Base-by-base conservation (phyloP, 2,888 invertebrate species). In the Rhingia campestris region DNA sequence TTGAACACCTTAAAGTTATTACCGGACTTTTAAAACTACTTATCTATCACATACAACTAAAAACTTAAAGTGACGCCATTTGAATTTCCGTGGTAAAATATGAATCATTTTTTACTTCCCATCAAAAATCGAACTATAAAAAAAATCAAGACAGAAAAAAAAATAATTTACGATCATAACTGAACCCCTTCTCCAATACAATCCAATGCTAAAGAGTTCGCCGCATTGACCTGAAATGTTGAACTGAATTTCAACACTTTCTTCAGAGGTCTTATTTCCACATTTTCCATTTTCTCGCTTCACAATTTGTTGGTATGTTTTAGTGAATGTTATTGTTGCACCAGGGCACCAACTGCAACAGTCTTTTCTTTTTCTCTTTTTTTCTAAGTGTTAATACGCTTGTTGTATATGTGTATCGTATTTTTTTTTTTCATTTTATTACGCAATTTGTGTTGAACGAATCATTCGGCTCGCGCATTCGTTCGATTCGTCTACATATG, bases 241-340 rank as follows among this genome's bases (percentile, higher is more conserved):
- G 80, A 84, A 84, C 80, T 84, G 80, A 59, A 84, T 80, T 84
- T 84, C 84, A 84, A 84, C 84, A 84, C 84, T 84, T 82, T 82
- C 80, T 80, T 84, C 80, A 14, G 84, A 75, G 80, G 70, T 80
- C 74, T 80, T 84, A 70, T 84, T 84, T 80, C 84, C 69, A 67
- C 84, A 69, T 84, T 84, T 70, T 80, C 58, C 74, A 70, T 84
- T 80, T 84, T 80, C 59, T 41, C 56, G 56, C 56, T 53, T 56
- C 39, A 10, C 9, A 7, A 0, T 51, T 33, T 49, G 22, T 35
- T 12, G 33, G 10, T 64, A 3, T 58, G 14, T n/a, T 43, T 51
- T 12, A 39, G 30, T 47, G 49, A 37, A 33, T 43, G 45, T 22
- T 22, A 33, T 14, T 35, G 35, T 61, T 63, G 37, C 32, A 58